Conservation (phyloP, 1,140 invertebrate species). For the Drosophila triauraria region DNA sequence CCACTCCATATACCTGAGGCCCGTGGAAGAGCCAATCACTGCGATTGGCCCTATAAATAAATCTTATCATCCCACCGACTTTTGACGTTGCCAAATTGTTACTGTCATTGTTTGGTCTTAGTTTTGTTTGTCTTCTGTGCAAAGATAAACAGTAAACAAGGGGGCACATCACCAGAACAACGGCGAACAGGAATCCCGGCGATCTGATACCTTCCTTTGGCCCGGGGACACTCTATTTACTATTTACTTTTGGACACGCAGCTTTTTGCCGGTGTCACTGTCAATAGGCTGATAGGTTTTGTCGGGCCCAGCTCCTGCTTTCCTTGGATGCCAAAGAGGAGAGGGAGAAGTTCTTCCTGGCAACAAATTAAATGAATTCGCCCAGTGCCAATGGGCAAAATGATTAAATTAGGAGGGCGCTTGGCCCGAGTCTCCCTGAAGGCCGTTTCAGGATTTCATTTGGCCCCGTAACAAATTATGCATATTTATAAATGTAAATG, state of each 20-base stretch:
- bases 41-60: slow-evolving; percentile 51
- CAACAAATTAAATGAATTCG: slow-evolving; percentile 60
- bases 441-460: slow-evolving; percentile 57
- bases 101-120: slow-evolving; percentile 70
- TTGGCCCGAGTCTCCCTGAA: slow-evolving; percentile 29
- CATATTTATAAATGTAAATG: slow-evolving; percentile 76
- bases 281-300: slow-evolving; percentile 65
- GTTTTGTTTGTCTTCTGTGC: slow-evolving; percentile 71
- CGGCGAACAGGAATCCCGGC: slow-evolving; percentile 52
- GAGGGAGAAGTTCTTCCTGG: background rate
- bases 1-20: slow-evolving; percentile 1
- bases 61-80: slow-evolving; percentile 69
- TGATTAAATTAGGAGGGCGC: slow-evolving; percentile 73
- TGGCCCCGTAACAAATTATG: slow-evolving; percentile 64
- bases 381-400: slow-evolving; percentile 56
- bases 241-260: slow-evolving; percentile 76
- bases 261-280: slow-evolving; percentile 66
- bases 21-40: slow-evolving; percentile 52
- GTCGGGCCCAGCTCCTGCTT: slow-evolving; percentile 15
- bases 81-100: slow-evolving; percentile 62
- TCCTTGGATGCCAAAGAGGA: background rate
- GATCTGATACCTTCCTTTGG: slow-evolving; percentile 42
- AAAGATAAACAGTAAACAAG: slow-evolving; percentile 75
- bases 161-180: slow-evolving; percentile 30
- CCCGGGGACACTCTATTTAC: slow-evolving; percentile 72